Evolutionary conservation across 1,140 invertebrate genomes (phyloP).

Genomic region (Mactra quadrangularis): DNA sequence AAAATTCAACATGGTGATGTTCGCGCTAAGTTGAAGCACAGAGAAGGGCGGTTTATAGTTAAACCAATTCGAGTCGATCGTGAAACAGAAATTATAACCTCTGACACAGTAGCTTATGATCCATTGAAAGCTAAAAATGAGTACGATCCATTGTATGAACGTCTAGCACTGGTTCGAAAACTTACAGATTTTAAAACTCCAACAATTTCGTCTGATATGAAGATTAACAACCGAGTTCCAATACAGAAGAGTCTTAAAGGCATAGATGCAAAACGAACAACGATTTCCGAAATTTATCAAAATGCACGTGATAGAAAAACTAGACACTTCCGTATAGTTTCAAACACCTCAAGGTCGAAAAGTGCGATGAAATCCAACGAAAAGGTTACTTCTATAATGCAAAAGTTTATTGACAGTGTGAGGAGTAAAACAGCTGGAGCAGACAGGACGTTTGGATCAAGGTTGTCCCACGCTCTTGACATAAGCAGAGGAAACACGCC

Average conservation of each 20-base stretch:
- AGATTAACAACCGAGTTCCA: conserved; percentile 58
- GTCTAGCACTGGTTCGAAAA: conserved; percentile 46
- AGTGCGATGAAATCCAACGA: not conserved
- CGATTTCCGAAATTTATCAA: conserved; percentile 51
- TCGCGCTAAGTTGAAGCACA: conserved; percentile 40
- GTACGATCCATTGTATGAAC: conserved; percentile 44
- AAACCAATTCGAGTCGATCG: conserved; percentile 21
- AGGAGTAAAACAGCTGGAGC: not conserved
- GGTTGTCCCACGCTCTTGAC: not conserved
- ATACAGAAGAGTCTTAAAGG: conserved; percentile 56
- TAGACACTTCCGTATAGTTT: conserved; percentile 53
- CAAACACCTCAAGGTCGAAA: conserved; percentile 11
- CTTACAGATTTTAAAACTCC: conserved; percentile 44
- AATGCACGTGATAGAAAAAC: conserved; percentile 48
- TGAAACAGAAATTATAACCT: not conserved
- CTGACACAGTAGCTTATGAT: conserved; percentile 38
- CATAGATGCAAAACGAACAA: conserved; percentile 47
- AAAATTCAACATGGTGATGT: conserved; percentile 45
- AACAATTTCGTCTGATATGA: conserved; percentile 54
- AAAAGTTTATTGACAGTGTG: not conserved
- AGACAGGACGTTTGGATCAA: not conserved
- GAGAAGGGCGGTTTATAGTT: conserved; percentile 43
- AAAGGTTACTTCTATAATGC: not conserved
- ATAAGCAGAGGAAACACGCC: not conserved
- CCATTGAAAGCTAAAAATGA: conserved; percentile 5